Conservation (phyloP, 2,797 vertebrate species). For the Sebastes oblongus region DNA sequence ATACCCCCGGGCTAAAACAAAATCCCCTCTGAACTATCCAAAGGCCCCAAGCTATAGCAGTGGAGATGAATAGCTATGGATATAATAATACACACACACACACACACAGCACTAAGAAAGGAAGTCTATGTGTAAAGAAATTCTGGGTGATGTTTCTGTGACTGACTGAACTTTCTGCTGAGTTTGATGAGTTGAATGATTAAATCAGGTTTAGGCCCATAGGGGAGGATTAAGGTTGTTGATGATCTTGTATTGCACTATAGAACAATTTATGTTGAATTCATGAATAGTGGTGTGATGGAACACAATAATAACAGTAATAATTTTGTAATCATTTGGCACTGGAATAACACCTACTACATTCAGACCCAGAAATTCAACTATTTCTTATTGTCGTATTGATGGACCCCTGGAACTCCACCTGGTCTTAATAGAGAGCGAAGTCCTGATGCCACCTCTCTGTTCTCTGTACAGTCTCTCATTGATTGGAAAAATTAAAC, state of each 20-base stretch:
- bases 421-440: neutral
- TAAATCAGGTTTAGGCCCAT: neutral
- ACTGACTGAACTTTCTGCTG: neutral
- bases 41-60: constrained; percentile 46
- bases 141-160: neutral
- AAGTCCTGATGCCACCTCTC: neutral
- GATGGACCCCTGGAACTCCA: neutral
- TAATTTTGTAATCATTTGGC: neutral
- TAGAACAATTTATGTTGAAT: neutral
- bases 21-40: constrained; percentile 76
- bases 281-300: neutral
- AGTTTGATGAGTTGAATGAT: neutral
- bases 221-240: no score
- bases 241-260: neutral
- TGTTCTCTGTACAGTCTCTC: neutral
- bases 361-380: neutral
- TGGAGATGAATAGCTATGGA: constrained; percentile 29
- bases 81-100: constrained; percentile 13
- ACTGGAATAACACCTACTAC: neutral
- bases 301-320: neutral
- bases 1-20: constrained; percentile 78
- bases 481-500: neutral
- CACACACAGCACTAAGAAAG: neutral
- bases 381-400: neutral
- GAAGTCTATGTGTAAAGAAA: constrained; percentile 5